Conservation (phyloP, 2,113 vertebrate species). For the Brienomyrus brachyistius region DNA sequence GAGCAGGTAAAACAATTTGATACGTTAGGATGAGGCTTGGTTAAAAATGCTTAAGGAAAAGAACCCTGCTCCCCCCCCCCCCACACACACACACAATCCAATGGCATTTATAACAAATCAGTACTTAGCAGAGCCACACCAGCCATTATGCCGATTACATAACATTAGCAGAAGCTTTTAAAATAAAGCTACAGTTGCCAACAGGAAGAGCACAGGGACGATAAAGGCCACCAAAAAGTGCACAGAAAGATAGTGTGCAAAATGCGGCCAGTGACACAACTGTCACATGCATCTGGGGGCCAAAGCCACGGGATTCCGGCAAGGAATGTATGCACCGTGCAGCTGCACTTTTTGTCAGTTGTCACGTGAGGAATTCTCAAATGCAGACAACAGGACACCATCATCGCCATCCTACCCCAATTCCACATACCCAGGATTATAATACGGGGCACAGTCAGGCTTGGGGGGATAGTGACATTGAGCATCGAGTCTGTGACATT, state of each 20-base stretch:
- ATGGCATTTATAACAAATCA: not conserved
- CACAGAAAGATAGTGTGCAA: slow-evolving; percentile 55
- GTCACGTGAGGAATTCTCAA: slow-evolving; percentile 75
- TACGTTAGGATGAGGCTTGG: not conserved
- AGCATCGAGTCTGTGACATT: not conserved
- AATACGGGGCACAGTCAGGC: not conserved
- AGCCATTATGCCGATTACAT: not conserved
- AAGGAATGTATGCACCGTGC: slow-evolving; percentile 41
- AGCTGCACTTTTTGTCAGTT: slow-evolving; percentile 70
- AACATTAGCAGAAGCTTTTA: not conserved
- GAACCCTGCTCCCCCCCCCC: not conserved
- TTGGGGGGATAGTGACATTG: not conserved
- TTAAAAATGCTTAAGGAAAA: not conserved
- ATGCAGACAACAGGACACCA: slow-evolving; percentile 49
- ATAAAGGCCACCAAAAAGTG: not conserved
- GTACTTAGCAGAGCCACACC: not conserved
- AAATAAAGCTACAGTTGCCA: not conserved
- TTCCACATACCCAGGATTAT: not conserved
- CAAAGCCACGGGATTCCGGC: not conserved
- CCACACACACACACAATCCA: not conserved
- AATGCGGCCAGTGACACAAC: slow-evolving; percentile 78
- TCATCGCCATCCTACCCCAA: not conserved
- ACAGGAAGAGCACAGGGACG: not conserved
- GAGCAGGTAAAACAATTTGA: not conserved
- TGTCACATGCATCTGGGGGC: slow-evolving; percentile 17